A percentile compares a stretch with the other conserved stretches of the same genome.
Evolutionary conservation across 2,888 invertebrate species (phyloP).

Genomic region (Homarus gammarus): DNA sequence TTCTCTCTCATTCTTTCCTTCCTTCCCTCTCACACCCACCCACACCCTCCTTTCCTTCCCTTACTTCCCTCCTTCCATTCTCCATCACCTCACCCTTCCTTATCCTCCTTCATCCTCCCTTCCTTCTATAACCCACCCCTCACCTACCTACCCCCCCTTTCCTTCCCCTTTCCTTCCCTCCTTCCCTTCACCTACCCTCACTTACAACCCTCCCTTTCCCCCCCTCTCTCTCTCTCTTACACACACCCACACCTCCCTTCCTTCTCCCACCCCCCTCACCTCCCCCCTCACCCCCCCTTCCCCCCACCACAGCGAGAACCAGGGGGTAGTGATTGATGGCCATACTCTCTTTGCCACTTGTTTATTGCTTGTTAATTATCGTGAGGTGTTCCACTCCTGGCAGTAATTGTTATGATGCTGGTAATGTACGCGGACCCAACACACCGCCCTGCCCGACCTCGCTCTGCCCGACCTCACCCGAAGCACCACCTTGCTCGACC

Average conservation of each 20-base stretch:
- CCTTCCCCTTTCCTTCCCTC: too few relatives aligned
- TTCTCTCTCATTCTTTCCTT: neutral
- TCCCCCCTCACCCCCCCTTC: neutral
- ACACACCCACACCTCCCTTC: neutral
- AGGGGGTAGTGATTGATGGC: neutral
- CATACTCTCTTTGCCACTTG: neutral
- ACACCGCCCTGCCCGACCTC: neutral
- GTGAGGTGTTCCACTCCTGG: slow-evolving; percentile 23
- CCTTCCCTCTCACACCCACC: neutral
- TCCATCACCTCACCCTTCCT: neutral
- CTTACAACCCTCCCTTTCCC: neutral
- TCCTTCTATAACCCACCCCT: neutral
- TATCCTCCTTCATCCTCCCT: neutral
- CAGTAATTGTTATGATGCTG: slow-evolving; percentile 43
- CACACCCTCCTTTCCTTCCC: neutral
- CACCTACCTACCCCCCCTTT: neutral
- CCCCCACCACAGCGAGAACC: neutral
- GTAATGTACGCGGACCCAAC: neutral
- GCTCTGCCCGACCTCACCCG: neutral
- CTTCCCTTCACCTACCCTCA: neutral
- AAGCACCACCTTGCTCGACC: too few relatives aligned
- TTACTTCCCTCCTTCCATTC: neutral
- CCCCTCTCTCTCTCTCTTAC: neutral
- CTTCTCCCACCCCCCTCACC: neutral
- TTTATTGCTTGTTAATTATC: slow-evolving; percentile 47